Evolutionary conservation across 1,140 invertebrate genomes (phyloP), one percentile per base, ranked within the genome.

Genomic region (Venustaconcha ellipsiformis): DNA sequence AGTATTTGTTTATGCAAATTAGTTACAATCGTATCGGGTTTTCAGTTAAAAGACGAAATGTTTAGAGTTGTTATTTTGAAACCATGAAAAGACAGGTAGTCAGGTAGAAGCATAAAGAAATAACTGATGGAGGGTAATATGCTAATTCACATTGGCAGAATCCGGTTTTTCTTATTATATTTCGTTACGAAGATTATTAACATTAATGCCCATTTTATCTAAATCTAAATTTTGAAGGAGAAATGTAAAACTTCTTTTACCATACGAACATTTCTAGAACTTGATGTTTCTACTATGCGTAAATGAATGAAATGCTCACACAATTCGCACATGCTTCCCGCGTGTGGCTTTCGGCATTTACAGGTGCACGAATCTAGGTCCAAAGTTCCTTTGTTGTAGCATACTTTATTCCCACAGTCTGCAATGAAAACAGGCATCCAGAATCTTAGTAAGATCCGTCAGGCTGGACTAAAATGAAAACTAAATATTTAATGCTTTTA

Each of bases 301-400:
- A 37, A 37, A 37, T 8, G 37, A 37, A 37, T 37, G 3, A 56
- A 57, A 30, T 68, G 70, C 80, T 78, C 74, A 84, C 83, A 58
- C 26, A 66, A 70, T 57, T 81, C 74, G 71, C 83, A 85, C 4
- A 66, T 60, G 18, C 70, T 73, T 57, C 83, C 82, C 8, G 55
- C 72, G 55, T 80, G 82, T 4, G 76, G 71, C 23, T 67, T 66
- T 6, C 72, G 59, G 72, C 95, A 95, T 64, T 92, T 96, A 62
- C 96, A 98, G 88, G 91, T 96, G 63, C 84, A 84, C 0, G 80
- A 79, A 11, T 67, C 66, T 60, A 72, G 67, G 65, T 84, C 77
- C 23, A 86, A 56, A 5, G 48, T 78, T 4, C 84, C 84, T 55
- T 76, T 74, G 69, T 86, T 86, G 6, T 76, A 70, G 70, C 84